phyloP scores from a whole-genome alignment of 2,797 vertebrate species.

The Xenops minutus region DNA sequence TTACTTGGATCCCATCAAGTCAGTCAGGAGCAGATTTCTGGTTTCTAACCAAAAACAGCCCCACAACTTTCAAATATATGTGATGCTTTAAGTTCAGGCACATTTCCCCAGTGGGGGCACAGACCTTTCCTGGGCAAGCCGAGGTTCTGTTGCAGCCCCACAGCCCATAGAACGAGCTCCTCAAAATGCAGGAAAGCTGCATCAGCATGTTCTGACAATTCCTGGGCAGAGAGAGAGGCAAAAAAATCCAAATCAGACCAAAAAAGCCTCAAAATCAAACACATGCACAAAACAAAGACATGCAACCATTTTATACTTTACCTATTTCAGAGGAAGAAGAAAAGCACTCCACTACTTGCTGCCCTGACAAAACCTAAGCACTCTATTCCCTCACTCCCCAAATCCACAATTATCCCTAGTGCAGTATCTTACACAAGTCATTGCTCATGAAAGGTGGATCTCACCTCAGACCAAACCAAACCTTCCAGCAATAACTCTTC shows the following conservation, averaged over 20 bases:
- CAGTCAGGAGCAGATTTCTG: background rate
- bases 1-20: background rate
- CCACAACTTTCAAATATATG: background rate
- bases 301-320: background rate
- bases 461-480: background rate
- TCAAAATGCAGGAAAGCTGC: background rate
- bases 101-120: background rate
- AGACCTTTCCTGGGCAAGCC: background rate
- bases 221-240: background rate
- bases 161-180: accelerated
- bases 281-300: no score
- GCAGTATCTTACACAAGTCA: background rate
- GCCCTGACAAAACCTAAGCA: background rate
- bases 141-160: background rate
- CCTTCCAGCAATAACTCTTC: background rate
- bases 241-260: background rate
- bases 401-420: background rate
- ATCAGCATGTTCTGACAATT: background rate
- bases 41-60: background rate
- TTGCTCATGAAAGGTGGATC: accelerated
- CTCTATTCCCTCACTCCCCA: background rate
- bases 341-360: background rate
- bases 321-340: background rate
- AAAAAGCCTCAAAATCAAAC: background rate
- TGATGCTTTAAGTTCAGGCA: background rate